phyloP scores from a whole-genome alignment of 1,140 invertebrate species.

The Theocolax elegans region DNA sequence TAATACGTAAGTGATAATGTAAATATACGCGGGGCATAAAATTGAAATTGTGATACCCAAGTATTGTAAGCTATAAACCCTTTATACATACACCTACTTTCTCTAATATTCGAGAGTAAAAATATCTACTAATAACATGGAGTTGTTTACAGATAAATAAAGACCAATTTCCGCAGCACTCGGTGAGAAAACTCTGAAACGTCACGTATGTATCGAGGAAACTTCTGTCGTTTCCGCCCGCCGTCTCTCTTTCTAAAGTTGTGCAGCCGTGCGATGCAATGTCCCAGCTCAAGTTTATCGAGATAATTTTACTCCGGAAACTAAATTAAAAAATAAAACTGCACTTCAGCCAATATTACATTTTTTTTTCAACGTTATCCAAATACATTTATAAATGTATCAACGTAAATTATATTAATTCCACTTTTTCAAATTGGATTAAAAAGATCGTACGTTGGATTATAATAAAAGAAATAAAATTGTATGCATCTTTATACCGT shows the following conservation, averaged over 20 bases:
- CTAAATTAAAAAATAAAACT: background rate
- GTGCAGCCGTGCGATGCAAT: conserved; percentile 5
- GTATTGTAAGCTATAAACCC: background rate
- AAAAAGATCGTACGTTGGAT: too few relatives aligned
- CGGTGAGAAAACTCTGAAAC: conserved; percentile 18
- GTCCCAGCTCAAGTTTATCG: background rate
- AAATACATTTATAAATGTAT: too few relatives aligned
- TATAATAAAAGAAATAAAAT: too few relatives aligned
- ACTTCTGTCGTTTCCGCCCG: conserved; percentile 25
- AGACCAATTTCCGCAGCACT: conserved; percentile 13
- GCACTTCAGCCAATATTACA: too few relatives aligned
- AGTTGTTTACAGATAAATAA: conserved; percentile 13
- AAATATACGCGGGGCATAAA: too few relatives aligned
- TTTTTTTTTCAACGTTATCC: background rate
- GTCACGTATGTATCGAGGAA: conserved; percentile 27
- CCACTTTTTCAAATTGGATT: too few relatives aligned
- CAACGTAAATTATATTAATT: too few relatives aligned
- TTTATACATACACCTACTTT: background rate
- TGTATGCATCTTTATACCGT: too few relatives aligned
- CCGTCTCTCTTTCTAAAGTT: background rate
- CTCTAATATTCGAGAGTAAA: background rate
- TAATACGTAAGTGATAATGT: too few relatives aligned
- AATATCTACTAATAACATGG: conserved; percentile 3
- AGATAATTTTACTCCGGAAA: conserved; percentile 26
- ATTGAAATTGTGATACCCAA: too few relatives aligned